Evolutionary conservation across 2,113 vertebrate genomes (phyloP).

Genomic region (Rhodinocichla rosea): DNA sequence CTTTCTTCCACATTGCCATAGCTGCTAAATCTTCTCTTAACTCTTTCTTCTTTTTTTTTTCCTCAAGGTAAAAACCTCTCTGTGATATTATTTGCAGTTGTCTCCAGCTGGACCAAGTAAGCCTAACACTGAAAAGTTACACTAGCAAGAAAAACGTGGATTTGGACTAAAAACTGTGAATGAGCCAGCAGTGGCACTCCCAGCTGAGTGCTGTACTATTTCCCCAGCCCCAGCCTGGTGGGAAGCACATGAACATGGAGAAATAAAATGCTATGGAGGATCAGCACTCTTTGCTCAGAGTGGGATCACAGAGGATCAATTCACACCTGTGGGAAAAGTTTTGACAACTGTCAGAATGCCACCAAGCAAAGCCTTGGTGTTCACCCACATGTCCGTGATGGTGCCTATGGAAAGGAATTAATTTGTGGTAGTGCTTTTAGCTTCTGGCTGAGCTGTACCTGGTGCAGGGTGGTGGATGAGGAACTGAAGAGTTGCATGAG

Average conservation of each 20-base stretch:
- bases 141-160: background rate
- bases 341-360: rapidly evolving
- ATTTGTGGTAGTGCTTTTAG: background rate
- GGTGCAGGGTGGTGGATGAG: background rate
- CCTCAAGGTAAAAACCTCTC: background rate
- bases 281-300: rapidly evolving
- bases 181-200: background rate
- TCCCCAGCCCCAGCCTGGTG: background rate
- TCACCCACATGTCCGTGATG: rapidly evolving
- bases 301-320: background rate
- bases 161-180: background rate
- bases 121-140: background rate
- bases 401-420: background rate
- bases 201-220: background rate
- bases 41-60: background rate
- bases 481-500: background rate
- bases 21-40: background rate
- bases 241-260: background rate
- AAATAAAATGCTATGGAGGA: background rate
- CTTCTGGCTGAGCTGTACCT: slow-evolving; percentile 31
- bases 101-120: background rate
- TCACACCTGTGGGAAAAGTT: rapidly evolving
- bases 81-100: background rate
- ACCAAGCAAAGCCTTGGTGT: background rate
- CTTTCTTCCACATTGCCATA: background rate